Percentiles rank a stretch among this genome's conserved stretches.
phyloP scores from a whole-genome alignment of 2,113 vertebrate species.

The Centrocercus urophasianus region DNA sequence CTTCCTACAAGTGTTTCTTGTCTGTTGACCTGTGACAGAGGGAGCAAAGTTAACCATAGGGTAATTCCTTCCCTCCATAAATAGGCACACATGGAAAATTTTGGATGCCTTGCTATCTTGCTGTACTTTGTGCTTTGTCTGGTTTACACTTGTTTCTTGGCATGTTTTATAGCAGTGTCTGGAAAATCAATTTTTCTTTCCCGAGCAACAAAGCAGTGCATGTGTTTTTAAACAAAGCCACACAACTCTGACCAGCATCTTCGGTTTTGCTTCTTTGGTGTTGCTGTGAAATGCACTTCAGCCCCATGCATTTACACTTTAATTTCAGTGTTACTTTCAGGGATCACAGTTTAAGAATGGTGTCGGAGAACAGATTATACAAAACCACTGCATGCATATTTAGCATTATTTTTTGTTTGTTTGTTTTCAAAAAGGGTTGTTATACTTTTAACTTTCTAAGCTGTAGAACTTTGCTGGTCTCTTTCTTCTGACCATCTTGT shows the following conservation, averaged over 20 bases:
- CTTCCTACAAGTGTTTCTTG: not conserved
- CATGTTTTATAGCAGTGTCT: conserved; percentile 40
- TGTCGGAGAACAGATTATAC: conserved; percentile 16
- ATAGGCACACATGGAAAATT: not conserved
- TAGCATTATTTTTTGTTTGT: not conserved
- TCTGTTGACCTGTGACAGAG: not conserved
- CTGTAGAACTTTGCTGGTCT: not conserved
- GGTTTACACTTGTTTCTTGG: conserved; percentile 32
- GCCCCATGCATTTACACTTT: conserved; percentile 10
- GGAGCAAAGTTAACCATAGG: not conserved
- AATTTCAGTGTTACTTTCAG: conserved; percentile 24
- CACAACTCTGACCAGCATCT: conserved; percentile 6
- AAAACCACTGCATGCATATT: not conserved
- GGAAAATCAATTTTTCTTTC: conserved; percentile 67
- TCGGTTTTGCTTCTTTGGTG: not conserved
- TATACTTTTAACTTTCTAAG: not conserved
- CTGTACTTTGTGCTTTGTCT: conserved; percentile 3
- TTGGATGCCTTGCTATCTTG: not conserved
- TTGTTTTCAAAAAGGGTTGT: not conserved
- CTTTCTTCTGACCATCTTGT: not conserved
- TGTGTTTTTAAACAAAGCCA: conserved; percentile 41
- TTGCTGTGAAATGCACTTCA: not conserved
- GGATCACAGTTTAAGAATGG: not conserved
- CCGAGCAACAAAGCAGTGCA: conserved; percentile 9
- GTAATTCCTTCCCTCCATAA: not conserved